Evolutionary conservation across 2,113 vertebrate species (phyloP), one percentile per base, ranked within the genome.

Genomic region (Boleophthalmus pectinirostris): DNA sequence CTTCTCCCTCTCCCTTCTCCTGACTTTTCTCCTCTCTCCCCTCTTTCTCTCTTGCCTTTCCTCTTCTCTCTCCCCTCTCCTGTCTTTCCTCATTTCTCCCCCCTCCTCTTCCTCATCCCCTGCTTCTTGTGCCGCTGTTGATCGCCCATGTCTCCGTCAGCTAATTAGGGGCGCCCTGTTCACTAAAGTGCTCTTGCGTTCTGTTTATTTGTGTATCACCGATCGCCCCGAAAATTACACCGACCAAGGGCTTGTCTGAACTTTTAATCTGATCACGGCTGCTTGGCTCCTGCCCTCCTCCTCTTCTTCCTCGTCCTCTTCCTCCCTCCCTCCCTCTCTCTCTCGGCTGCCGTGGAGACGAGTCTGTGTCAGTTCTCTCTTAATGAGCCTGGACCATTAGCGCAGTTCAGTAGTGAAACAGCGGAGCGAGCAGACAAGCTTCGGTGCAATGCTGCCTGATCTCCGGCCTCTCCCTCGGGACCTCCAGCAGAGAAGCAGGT

Each of bases 331-430:
- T 6, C 14, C 58, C 5, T 20, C 7, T 5, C 49, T 53, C 53
- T 21, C 12, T n/a, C 21, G 8, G 10, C 23, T 14, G 23, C 23
- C 24, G 57, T 77, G 69, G 21, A 74, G 60, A 82, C 67, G 47
- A 51, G 47, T 16, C 68, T 75, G 89, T 90, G 91, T 90, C 90
- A 88, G 84, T 81, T 84, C 23, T 82, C 77, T 83, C 24, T 84
- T 92, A 92, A 92, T 90, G 90, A 92, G 90, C 80, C 78, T 11
- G 85, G 88, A 79, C 88, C 90, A 88, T 91, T 91, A 92, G 87
- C 79, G 80, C 84, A 85, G 89, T 88, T 90, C 87, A 88, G 88
- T 80, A 69, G 87, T 79, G 88, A 81, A 86, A 86, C 83, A 79
- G 89, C 1, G 71, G 79, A 69, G 51, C 74, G 75, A 67, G 74